Percentiles rank a stretch among this genome's conserved stretches.
Evolutionary conservation across 2,888 invertebrate genomes (phyloP).

Genomic region (Drosophila testacea): DNA sequence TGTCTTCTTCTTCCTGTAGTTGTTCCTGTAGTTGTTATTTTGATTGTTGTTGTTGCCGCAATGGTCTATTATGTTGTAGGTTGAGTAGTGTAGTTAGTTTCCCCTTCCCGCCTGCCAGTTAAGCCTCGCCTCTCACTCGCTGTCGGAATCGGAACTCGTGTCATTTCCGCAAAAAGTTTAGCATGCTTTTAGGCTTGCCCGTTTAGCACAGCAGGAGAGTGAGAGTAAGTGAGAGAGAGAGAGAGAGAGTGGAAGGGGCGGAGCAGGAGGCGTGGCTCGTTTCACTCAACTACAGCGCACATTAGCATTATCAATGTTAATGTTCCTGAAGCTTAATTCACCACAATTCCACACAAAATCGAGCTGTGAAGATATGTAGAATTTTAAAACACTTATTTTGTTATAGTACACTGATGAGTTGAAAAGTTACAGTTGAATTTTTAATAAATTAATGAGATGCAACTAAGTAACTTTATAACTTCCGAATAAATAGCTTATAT

Average conservation of each 20-base stretch:
- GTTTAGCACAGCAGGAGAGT: constrained; percentile 51
- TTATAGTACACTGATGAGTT: too few relatives aligned
- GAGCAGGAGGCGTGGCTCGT: not conserved
- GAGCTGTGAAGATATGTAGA: too few relatives aligned
- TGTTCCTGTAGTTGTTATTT: constrained; percentile 23
- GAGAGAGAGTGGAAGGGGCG: not conserved
- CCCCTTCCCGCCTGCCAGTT: constrained; percentile 30
- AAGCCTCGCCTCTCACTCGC: constrained; percentile 36
- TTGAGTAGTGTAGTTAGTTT: constrained; percentile 3
- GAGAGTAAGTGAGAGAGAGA: not conserved
- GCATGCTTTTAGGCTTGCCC: constrained; percentile 72
- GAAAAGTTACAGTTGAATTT: too few relatives aligned
- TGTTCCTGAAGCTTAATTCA: constrained; percentile 26
- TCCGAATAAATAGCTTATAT: too few relatives aligned
- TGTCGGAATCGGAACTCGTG: constrained; percentile 73
- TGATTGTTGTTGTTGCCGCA: constrained; percentile 34
- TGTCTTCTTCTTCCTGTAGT: constrained; percentile 21
- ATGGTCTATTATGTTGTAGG: constrained; percentile 55
- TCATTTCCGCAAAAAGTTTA: constrained; percentile 79
- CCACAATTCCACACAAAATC: not conserved
- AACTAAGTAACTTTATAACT: too few relatives aligned
- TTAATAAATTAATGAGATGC: too few relatives aligned
- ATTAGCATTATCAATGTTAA: constrained; percentile 14
- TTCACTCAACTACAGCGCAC: constrained; percentile 12
- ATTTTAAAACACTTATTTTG: not conserved